Percentiles rank a stretch among this genome's conserved stretches.
Evolutionary conservation across 2,113 vertebrate genomes (phyloP).

Genomic region (Poeciliopsis occidentalis): DNA sequence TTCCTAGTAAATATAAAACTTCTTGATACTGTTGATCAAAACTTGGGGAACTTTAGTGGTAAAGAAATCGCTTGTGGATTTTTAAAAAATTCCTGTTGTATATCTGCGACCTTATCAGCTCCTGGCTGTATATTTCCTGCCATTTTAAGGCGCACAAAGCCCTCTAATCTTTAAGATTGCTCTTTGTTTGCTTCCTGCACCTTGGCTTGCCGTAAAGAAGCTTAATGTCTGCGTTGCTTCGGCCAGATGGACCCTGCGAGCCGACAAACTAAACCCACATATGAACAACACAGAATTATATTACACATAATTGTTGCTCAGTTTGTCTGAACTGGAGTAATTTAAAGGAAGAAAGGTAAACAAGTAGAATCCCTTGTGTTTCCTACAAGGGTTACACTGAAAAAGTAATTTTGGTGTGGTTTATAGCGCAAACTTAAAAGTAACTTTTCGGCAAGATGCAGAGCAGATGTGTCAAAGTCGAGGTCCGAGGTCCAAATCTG

Average conservation of each 20-base stretch:
- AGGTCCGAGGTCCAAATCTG: too few relatives aligned
- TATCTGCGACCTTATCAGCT: conserved; percentile 2
- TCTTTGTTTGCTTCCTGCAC: conserved; percentile 64
- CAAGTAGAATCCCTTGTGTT: conserved; percentile 25
- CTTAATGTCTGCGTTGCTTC: conserved; percentile 63
- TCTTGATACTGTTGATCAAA: background rate
- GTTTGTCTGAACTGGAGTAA: background rate
- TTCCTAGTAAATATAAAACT: background rate
- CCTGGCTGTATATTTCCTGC: conserved; percentile 8
- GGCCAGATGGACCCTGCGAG: conserved; percentile 55
- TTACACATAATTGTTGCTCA: conserved; percentile 4
- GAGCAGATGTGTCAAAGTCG: too few relatives aligned
- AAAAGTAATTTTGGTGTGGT: too few relatives aligned
- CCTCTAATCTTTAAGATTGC: conserved; percentile 53
- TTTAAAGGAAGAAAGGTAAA: background rate
- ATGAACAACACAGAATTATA: conserved; percentile 12
- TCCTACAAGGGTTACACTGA: conserved; percentile 9
- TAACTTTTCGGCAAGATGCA: too few relatives aligned
- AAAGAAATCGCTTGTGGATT: too few relatives aligned
- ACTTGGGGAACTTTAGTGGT: too few relatives aligned
- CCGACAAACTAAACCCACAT: conserved; percentile 24
- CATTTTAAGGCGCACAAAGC: conserved; percentile 41
- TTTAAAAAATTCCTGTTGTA: too few relatives aligned
- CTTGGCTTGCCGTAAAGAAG: conserved; percentile 58
- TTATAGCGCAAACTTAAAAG: too few relatives aligned